Base-by-base conservation (phyloP, 2,888 invertebrate species). In the Mythimna ferrago region DNA sequence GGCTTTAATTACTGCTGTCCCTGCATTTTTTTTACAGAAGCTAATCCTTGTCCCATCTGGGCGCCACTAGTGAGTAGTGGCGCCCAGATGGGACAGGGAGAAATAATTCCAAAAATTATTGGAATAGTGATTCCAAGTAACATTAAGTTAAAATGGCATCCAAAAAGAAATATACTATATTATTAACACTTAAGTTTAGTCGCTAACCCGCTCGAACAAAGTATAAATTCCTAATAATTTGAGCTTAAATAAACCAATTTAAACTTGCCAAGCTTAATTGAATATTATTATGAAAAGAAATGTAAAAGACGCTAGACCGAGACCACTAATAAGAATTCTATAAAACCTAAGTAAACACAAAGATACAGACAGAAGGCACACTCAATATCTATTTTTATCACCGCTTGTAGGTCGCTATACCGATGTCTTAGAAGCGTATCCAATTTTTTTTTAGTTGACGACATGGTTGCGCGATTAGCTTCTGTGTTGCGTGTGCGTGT, bases 291-390 rank as follows among this genome's bases (percentile, higher is more conserved):
- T 16, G 21, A 53, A 69, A 38, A 21, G 56, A 58, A 73, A 41
- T 54, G 14, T 62, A 63, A 66, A 66, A 63, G 26, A 68, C 51
- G 35, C 51, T 21, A 62, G 44, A 41, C 32, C 16, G 35, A 73
- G 41, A 68, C 48, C 62, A 80, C n/a, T 82, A 82, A 79, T 73
- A 68, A 63, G 32, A n/a, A 57, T 58, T 48, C 32, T 48, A n/a
- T 63, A 82, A 58, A 41, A 58, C 62, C 48, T 77, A 66, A 51
- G 26, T 10, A 64, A 21, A 14, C n/a, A 48, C 0, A 0, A 16
- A 51, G 10, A 21, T 21, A 56, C 7, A 38, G 0, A 19, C 68
- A 73, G 80, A 79, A 80, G 67, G 41, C 26, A 16, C n/a, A 81
- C 44, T 58, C n/a, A 21, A 35, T 32, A 57, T 35, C 3, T 16